Conservation (phyloP, 2,888 invertebrate genomes). For the Kuschelorhynchus macadamiae region DNA sequence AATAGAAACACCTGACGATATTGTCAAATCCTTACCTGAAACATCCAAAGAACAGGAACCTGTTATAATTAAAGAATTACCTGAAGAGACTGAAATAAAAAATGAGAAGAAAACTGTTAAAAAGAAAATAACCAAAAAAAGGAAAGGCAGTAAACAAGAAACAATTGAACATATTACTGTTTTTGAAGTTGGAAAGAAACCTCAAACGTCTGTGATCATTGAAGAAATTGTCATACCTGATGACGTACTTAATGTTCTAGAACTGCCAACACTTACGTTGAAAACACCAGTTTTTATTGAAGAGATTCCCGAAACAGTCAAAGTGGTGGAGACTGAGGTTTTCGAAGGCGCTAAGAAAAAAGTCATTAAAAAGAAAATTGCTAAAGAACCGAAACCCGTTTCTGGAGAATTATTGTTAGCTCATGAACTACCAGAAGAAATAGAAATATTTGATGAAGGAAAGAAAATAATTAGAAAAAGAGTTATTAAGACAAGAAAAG, state of each 20-base stretch:
- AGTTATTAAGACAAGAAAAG: constrained; percentile 66
- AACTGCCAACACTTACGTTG: constrained; percentile 12
- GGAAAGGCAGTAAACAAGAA: constrained; percentile 67
- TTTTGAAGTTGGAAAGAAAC: constrained; percentile 62
- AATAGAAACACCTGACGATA: constrained; percentile 58
- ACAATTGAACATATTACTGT: constrained; percentile 62
- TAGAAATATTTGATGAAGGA: constrained; percentile 45
- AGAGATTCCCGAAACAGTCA: constrained; percentile 59
- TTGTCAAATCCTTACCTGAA: constrained; percentile 22
- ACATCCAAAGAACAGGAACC: constrained; percentile 46
- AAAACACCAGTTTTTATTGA: constrained; percentile 55
- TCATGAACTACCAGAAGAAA: constrained; percentile 49
- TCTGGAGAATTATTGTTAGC: constrained; percentile 33
- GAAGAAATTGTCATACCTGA: constrained; percentile 62
- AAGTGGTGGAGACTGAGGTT: constrained; percentile 41
- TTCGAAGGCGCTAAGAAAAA: constrained; percentile 51
- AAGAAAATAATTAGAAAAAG: constrained; percentile 65
- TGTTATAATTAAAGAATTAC: constrained; percentile 56
- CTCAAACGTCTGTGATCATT: constrained; percentile 66
- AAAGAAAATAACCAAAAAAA: constrained; percentile 62
- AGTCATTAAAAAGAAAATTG: constrained; percentile 60
- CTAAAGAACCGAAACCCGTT: constrained; percentile 57
- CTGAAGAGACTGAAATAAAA: constrained; percentile 56
- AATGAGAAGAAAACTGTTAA: constrained; percentile 59
- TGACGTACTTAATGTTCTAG: constrained; percentile 56